These are phyloP conservation scores for Amphilophus citrinellus DNA, from an alignment of 2,113 vertebrate species.

Conservation along the genomic window DNA sequence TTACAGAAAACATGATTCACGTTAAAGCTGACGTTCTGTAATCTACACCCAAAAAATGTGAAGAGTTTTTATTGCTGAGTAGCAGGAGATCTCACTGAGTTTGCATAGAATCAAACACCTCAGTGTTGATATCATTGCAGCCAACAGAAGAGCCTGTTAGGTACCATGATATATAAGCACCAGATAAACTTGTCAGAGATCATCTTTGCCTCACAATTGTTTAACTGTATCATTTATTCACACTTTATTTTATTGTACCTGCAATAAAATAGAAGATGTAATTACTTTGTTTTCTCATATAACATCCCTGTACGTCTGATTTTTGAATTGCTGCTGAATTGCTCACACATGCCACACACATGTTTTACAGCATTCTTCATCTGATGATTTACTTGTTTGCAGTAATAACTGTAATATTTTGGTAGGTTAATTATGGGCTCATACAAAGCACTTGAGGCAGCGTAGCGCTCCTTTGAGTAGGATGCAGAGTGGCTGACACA, in stretches of 20 bases:
- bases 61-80: too few relatives aligned
- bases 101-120: background rate
- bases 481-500: too few relatives aligned
- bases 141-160: background rate
- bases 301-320: background rate
- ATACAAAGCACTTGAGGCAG: too few relatives aligned
- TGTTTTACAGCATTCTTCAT: too few relatives aligned
- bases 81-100: background rate
- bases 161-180: too few relatives aligned
- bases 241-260: background rate
- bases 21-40: too few relatives aligned
- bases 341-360: background rate
- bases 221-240: background rate
- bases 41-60: too few relatives aligned
- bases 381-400: too few relatives aligned
- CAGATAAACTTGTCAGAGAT: background rate
- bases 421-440: accelerated
- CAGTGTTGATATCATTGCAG: background rate
- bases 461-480: too few relatives aligned
- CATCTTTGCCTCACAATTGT: background rate
- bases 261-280: background rate
- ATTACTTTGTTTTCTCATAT: background rate
- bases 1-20: too few relatives aligned
- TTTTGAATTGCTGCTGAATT: background rate
- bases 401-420: too few relatives aligned